Evolutionary conservation across 2,797 vertebrate species (phyloP).

Genomic region (Clarias platycephalus): DNA sequence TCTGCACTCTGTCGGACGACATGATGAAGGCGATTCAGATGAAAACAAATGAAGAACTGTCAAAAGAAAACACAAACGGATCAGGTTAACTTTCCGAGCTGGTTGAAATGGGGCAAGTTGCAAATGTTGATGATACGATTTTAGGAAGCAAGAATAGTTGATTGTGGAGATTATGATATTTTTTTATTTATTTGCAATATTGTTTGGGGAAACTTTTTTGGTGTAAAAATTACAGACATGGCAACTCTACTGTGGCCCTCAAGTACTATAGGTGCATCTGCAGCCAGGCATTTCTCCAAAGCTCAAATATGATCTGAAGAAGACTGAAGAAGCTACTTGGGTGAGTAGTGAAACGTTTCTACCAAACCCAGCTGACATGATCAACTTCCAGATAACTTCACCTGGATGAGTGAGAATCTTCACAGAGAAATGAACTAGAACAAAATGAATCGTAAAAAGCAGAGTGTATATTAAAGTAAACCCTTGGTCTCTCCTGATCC

Average conservation of each 20-base stretch:
- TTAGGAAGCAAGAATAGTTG: neutral
- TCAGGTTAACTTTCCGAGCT: neutral
- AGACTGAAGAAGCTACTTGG: too few relatives aligned
- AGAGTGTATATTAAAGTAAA: neutral
- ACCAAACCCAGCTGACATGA: too few relatives aligned
- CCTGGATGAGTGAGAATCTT: too few relatives aligned
- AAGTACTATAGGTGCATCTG: neutral
- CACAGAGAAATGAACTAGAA: neutral
- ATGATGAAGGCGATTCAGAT: constrained; percentile 67
- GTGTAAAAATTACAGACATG: neutral
- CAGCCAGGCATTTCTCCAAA: neutral
- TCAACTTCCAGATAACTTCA: too few relatives aligned
- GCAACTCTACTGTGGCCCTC: neutral
- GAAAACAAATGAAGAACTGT: constrained; percentile 18
- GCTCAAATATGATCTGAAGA: neutral
- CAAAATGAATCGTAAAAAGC: neutral
- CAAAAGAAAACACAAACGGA: neutral
- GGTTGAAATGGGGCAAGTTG: neutral
- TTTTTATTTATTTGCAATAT: neutral
- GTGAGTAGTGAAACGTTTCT: too few relatives aligned
- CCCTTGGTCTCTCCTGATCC: neutral
- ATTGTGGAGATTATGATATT: neutral
- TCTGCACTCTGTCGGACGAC: constrained; percentile 83
- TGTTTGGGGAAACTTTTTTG: neutral
- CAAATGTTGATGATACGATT: neutral